Evolutionary conservation across 2,888 invertebrate genomes (phyloP).

Genomic region (Augochlorella aurata): DNA sequence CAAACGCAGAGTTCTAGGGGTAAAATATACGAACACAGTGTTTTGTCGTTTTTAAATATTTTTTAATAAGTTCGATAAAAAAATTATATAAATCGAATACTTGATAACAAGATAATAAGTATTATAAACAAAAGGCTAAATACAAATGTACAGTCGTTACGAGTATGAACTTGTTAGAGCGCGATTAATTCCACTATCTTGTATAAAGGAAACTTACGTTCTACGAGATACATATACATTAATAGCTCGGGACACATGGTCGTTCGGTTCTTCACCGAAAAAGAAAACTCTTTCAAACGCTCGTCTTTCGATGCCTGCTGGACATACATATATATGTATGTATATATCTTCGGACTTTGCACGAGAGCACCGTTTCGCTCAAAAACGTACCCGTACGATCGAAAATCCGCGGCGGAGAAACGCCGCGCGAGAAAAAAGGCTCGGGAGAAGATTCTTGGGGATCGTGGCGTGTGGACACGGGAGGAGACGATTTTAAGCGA

Average conservation of each 20-base stretch:
- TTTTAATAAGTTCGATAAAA: slow-evolving; percentile 82
- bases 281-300: background rate
- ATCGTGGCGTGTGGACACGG: too few relatives aligned
- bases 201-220: slow-evolving; percentile 76
- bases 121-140: slow-evolving; percentile 82
- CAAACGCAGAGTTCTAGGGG: too few relatives aligned
- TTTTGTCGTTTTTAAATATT: slow-evolving; percentile 79
- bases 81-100: slow-evolving; percentile 82
- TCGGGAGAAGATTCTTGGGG: too few relatives aligned
- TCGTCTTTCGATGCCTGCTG: background rate
- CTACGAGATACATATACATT: slow-evolving; percentile 68
- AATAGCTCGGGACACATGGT: slow-evolving; percentile 27
- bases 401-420: background rate
- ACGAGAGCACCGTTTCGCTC: slow-evolving; percentile 13
- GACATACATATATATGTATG: background rate
- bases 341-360: background rate
- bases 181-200: slow-evolving; percentile 75
- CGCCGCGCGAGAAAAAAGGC: too few relatives aligned
- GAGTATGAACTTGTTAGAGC: slow-evolving; percentile 78
- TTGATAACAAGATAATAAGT: slow-evolving; percentile 82
- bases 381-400: background rate
- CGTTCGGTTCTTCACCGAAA: slow-evolving; percentile 13
- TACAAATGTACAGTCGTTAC: slow-evolving; percentile 81
- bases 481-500: slow-evolving; percentile 11
- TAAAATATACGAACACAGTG: slow-evolving; percentile 44